Conservation (phyloP, 2,797 vertebrate genomes). For the Clamator glandarius region DNA sequence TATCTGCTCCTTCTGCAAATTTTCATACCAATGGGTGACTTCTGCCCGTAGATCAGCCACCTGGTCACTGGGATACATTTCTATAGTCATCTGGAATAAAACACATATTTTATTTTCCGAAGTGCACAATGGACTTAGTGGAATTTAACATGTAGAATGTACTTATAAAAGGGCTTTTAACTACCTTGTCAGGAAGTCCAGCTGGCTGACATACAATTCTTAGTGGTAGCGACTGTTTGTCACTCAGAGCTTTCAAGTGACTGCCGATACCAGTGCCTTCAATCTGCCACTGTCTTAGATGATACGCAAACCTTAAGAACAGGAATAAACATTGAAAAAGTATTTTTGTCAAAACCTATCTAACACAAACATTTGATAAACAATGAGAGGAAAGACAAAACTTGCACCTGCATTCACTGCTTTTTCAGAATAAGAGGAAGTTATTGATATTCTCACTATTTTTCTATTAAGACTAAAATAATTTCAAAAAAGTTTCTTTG, state of each 20-base stretch:
- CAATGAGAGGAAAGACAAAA: neutral
- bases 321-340: slow-evolving; percentile 9
- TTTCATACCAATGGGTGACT: slow-evolving; percentile 99
- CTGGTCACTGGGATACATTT: slow-evolving; percentile 99
- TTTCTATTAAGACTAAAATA: neutral
- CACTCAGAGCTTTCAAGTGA: slow-evolving; percentile 96
- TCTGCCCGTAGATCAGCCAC: slow-evolving; percentile 96
- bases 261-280: slow-evolving; percentile 98
- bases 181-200: slow-evolving; percentile 96
- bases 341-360: neutral
- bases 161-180: neutral
- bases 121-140: neutral
- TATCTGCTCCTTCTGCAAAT: slow-evolving; percentile 98
- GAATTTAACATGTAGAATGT: neutral
- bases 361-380: neutral
- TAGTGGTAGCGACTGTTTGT: slow-evolving; percentile 96
- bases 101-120: slow-evolving; percentile 20
- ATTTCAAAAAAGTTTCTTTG: neutral
- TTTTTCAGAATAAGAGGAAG: neutral
- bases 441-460: neutral
- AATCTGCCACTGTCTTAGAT: slow-evolving; percentile 98
- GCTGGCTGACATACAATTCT: slow-evolving; percentile 97
- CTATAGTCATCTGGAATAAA: slow-evolving; percentile 94
- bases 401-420: too few species aligned
- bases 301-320: slow-evolving; percentile 92